Evolutionary conservation across 1,140 invertebrate genomes (phyloP).

Genomic region (Caenorhabditis latens): DNA sequence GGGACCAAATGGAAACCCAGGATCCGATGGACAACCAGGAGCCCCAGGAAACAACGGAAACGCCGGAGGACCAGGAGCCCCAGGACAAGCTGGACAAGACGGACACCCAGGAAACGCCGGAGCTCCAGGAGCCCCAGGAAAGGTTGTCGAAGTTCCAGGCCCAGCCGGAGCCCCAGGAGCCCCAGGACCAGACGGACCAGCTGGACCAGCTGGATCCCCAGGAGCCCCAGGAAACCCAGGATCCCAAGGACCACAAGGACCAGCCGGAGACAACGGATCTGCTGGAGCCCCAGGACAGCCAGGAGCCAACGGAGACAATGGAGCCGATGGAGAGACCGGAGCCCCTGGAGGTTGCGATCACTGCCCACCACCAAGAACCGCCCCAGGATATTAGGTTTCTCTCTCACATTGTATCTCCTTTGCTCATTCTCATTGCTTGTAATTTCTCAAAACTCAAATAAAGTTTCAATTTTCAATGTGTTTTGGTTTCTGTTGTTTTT

Average conservation of each 20-base stretch:
- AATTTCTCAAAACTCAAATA: conserved; percentile 13
- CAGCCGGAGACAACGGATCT: conserved; percentile 58
- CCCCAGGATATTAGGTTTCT: conserved; percentile 63
- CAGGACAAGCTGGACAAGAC: conserved; percentile 56
- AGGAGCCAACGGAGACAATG: conserved; percentile 54
- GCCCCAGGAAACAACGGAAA: conserved; percentile 61
- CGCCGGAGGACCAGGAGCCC: conserved; percentile 50
- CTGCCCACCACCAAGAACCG: conserved; percentile 65
- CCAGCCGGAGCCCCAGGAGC: conserved; percentile 59
- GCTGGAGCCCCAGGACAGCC: conserved; percentile 55
- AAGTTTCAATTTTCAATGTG: not conserved
- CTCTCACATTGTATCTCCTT: conserved; percentile 3
- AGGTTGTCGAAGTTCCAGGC: conserved; percentile 54
- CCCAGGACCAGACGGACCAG: conserved; percentile 57
- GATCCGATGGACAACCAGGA: conserved; percentile 62
- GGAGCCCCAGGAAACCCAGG: conserved; percentile 58
- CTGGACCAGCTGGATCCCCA: conserved; percentile 51
- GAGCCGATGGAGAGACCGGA: conserved; percentile 63
- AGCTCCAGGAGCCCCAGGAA: conserved; percentile 61
- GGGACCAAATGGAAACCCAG: conserved; percentile 58
- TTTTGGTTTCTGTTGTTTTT: not conserved
- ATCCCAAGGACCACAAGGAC: conserved; percentile 58
- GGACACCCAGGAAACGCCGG: conserved; percentile 62
- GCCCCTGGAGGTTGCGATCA: conserved; percentile 64
- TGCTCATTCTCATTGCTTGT: conserved; percentile 30